Conservation (phyloP, 64 coral and sea anemone species). For the Trachythela sp. region DNA sequence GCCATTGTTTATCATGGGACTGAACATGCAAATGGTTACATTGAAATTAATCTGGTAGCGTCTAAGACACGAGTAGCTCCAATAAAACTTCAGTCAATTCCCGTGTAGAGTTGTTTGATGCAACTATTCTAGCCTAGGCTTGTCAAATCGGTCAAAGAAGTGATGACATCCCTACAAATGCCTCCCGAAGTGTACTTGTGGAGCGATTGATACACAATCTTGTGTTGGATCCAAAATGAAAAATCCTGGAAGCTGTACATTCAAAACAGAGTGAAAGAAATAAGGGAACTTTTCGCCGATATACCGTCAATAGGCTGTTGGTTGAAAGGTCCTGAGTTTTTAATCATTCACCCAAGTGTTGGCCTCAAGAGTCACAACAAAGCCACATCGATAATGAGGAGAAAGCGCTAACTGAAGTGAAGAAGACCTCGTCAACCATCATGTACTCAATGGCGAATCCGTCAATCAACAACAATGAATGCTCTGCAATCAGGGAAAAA, state of each 20-base stretch:
- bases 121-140: slow-evolving; percentile 20
- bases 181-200: slow-evolving; percentile 7
- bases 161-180: background rate
- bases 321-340: background rate
- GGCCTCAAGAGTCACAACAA: background rate
- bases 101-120: slow-evolving; percentile 31
- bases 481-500: background rate
- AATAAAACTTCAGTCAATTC: slow-evolving; percentile 37
- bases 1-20: slow-evolving; percentile 23
- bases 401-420: background rate
- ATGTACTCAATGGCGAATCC: background rate
- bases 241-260: background rate
- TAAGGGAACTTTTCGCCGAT: background rate
- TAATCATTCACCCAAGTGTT: background rate
- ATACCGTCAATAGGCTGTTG: slow-evolving; percentile 6
- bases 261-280: background rate
- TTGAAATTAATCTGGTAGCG: too few species aligned
- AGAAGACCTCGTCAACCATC: background rate
- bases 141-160: slow-evolving; percentile 24
- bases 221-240: background rate
- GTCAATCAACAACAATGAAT: background rate
- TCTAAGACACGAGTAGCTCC: slow-evolving; percentile 37
- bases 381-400: background rate
- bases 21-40: slow-evolving; percentile 35
- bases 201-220: background rate